Conservation (phyloP, 1,140 invertebrate species). For the Campodea augens region DNA sequence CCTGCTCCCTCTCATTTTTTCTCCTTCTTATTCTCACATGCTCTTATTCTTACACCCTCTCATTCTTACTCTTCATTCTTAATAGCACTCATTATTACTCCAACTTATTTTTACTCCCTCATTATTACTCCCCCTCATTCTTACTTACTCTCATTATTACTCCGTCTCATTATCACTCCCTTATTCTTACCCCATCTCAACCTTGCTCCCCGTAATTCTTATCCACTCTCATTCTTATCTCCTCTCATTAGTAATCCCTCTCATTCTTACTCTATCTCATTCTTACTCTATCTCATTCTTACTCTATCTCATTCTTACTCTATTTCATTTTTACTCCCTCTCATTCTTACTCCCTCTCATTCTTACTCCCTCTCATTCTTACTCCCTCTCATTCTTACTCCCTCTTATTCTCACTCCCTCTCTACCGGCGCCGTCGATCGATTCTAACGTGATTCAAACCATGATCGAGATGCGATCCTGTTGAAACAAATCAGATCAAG, state of each 20-base stretch:
- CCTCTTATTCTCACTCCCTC: background rate
- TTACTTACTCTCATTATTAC: background rate
- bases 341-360: background rate
- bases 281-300: conserved; percentile 3
- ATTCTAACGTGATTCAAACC: too few relatives aligned
- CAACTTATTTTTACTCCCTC: background rate
- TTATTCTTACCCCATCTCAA: background rate
- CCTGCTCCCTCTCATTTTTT: background rate
- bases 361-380: background rate
- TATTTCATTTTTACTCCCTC: background rate
- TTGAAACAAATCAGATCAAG: too few relatives aligned
- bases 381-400: background rate
- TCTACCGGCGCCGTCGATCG: background rate
- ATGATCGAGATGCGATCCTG: too few relatives aligned
- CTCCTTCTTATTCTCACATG: background rate
- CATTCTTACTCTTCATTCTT: conserved; percentile 2
- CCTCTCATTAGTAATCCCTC: too few relatives aligned
- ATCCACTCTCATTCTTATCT: background rate
- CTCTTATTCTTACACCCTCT: background rate
- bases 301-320: background rate
- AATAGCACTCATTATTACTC: background rate
- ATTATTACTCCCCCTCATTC: background rate
- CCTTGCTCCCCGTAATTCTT: conserved; percentile 1
- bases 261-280: background rate
- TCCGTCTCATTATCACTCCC: background rate